Base-by-base conservation (phyloP, 2,888 invertebrate species). In the Drosophila testacea region DNA sequence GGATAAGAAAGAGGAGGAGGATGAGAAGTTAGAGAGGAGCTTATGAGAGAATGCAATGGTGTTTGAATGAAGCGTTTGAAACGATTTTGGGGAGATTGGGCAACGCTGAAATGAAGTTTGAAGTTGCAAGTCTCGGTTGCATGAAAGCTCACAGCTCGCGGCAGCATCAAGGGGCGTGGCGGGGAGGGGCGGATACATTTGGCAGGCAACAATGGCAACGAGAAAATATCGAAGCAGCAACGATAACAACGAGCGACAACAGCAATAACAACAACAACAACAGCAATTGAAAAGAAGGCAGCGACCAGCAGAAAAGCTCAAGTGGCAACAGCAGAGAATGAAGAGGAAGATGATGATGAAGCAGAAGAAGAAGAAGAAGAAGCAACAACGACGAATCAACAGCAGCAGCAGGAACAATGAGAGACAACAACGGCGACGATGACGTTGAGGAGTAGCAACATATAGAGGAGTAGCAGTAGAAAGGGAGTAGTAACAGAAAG, bases 161-260 rank as follows among this genome's bases (percentile, higher is more conserved):
- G 80, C 56, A 54, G 62, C 48, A 7, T 7, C 38, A 75, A 41
- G 76, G 63, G 32, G 54, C 38, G 69, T 85, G 79, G 82, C 79
- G 82, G 81, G 77, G 47, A 76, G 83, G 80, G 22, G 28, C 69
- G 79, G 69, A 79, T 75, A 82, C 79, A 68, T 69, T 68, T 74
- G 80, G 32, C 50, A 41, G 44, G 48, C 42, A 68, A 55, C 64
- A 64, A 51, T 56, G 61, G 61, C 57, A 61, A 62, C 48, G 75
- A 65, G 73, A 61, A 76, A 83, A 85, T 76, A 80, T 79, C 83
- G 86, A 86, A 86, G 70, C 67, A 81, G 82, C 83, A 76, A 62
- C 61, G 46, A 46, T 51, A 63, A 54, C 39, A 47, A 38, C 55
- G 47, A 61, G 44, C 50, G 64, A 42, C 59, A 61, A 52, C 55